phyloP scores from a whole-genome alignment of 30 jellyfish, hydroid and myxozoan species.

The Rhopilema esculentum region DNA sequence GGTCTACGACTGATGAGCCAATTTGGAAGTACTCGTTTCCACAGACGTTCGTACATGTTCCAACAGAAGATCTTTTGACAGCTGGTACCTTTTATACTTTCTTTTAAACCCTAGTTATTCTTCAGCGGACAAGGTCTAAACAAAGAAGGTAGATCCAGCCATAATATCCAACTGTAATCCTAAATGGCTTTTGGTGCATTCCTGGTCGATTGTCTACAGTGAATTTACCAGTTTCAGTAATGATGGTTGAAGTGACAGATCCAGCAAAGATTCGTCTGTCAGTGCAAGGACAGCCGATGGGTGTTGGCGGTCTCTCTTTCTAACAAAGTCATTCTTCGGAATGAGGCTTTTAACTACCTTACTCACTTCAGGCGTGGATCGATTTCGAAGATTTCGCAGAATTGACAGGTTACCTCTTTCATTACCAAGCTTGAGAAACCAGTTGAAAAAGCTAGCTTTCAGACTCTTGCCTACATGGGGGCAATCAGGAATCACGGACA shows the following conservation, averaged over 20 bases:
- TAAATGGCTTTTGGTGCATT: slow-evolving; percentile 26
- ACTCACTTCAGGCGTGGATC: slow-evolving; percentile 16
- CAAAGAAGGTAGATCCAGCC: slow-evolving; percentile 36
- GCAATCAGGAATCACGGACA: slow-evolving; percentile 50
- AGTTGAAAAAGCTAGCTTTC: slow-evolving; percentile 30
- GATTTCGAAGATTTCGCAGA: slow-evolving; percentile 47
- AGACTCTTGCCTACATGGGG: too few species aligned
- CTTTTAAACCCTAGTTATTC: too few species aligned
- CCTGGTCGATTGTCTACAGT: slow-evolving; percentile 27
- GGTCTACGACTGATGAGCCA: too few species aligned
- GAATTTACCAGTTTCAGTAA: slow-evolving; percentile 31
- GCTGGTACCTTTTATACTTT: too few species aligned
- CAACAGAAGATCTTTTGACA: too few species aligned
- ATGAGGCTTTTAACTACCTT: neutral
- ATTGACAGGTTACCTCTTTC: slow-evolving; percentile 46
- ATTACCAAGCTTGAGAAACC: slow-evolving; percentile 23
- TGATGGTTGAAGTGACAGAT: slow-evolving; percentile 40
- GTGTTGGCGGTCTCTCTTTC: slow-evolving; percentile 59
- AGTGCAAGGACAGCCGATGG: slow-evolving; percentile 58
- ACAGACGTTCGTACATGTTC: too few species aligned
- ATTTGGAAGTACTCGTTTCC: too few species aligned
- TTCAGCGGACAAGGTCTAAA: too few species aligned
- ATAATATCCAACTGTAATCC: slow-evolving; percentile 22
- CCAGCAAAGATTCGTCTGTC: neutral
- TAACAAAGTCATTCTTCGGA: slow-evolving; percentile 47